These are phyloP conservation scores for Ceyx melanurus DNA, from an alignment of 2,113 vertebrate genomes.

Conservation along the genomic window DNA sequence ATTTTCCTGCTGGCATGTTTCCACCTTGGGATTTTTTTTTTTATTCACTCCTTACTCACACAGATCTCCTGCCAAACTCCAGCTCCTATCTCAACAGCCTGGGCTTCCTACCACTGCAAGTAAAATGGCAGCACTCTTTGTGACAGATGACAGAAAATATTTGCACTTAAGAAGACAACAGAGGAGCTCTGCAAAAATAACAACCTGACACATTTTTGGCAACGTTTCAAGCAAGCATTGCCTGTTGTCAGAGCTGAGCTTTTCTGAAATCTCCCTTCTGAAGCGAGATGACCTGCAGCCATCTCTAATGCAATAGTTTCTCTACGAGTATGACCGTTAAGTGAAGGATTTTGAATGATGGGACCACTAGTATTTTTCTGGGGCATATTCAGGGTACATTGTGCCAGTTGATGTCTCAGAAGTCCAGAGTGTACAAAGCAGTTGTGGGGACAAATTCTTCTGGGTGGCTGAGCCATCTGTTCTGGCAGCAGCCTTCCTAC, in stretches of 20 bases:
- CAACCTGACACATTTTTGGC: neutral
- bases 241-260: neutral
- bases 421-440: neutral
- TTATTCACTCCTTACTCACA: neutral
- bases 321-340: neutral
- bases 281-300: neutral
- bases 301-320: rapidly evolving
- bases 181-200: neutral
- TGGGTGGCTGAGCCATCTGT: neutral
- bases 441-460: neutral
- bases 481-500: neutral
- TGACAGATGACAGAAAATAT: neutral
- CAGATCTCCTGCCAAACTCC: neutral
- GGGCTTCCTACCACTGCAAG: neutral
- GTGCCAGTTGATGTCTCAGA: rapidly evolving
- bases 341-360: neutral
- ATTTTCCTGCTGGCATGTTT: slow-evolving; percentile 8
- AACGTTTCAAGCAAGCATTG: neutral
- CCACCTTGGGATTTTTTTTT: neutral
- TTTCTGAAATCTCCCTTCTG: neutral
- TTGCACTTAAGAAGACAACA: neutral
- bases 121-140: neutral
- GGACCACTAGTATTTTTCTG: neutral
- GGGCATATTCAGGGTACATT: neutral
- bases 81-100: neutral